phyloP scores from a whole-genome alignment of 1,140 invertebrate genomes.

The Drosophila guanche region DNA sequence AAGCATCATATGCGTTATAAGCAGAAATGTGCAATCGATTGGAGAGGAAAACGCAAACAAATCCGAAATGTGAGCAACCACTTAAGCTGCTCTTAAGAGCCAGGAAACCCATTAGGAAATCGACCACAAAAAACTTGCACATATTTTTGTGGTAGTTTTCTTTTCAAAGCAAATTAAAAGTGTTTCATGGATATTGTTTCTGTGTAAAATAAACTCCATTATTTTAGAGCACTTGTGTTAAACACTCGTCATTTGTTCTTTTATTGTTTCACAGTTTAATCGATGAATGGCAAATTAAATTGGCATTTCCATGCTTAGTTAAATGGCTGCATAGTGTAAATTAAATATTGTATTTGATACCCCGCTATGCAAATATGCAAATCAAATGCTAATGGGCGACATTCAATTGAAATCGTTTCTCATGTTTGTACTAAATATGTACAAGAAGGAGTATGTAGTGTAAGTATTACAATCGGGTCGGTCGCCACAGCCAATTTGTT shows the following conservation, averaged over 20 bases:
- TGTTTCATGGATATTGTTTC: too few relatives aligned
- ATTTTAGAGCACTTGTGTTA: too few relatives aligned
- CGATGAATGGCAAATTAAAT: neutral
- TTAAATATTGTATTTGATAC: neutral
- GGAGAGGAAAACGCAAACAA: neutral
- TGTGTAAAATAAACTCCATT: too few relatives aligned
- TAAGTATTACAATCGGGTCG: constrained; percentile 36
- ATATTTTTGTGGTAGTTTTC: neutral
- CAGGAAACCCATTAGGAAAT: neutral
- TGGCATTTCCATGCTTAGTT: neutral
- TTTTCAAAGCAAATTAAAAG: too few relatives aligned
- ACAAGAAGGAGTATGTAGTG: constrained; percentile 7
- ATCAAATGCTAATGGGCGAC: constrained; percentile 38
- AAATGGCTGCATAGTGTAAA: neutral
- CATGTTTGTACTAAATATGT: constrained; percentile 18
- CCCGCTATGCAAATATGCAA: constrained; percentile 24
- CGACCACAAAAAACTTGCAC: neutral
- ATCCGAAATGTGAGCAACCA: too few relatives aligned
- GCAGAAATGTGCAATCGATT: constrained; percentile 28
- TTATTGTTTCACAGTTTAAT: too few relatives aligned
- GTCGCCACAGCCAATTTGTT: constrained; percentile 17
- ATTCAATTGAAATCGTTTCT: constrained; percentile 23
- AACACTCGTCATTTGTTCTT: too few relatives aligned
- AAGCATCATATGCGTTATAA: constrained; percentile 18
- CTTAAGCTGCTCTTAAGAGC: too few relatives aligned